A percentile compares a stretch with the other conserved stretches of the same genome.
Evolutionary conservation across 2,797 vertebrate genomes (phyloP).

Genomic region (Melanotaenia parkinsoni): DNA sequence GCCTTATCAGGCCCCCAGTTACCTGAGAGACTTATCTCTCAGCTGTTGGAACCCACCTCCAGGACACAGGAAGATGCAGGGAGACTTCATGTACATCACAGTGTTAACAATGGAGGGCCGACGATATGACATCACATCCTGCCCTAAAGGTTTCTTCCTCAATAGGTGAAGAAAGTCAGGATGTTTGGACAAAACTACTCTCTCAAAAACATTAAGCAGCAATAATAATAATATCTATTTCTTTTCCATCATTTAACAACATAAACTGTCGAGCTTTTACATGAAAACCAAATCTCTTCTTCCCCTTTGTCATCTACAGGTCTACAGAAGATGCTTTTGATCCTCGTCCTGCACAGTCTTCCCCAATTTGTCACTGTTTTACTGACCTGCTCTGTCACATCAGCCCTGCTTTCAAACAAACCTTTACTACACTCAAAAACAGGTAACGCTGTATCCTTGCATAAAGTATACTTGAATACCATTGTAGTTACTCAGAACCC

Average conservation of each 20-base stretch:
- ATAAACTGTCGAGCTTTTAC: not conserved
- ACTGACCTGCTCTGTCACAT: conserved; percentile 84
- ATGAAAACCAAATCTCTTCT: not conserved
- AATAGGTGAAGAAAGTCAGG: conserved; percentile 74
- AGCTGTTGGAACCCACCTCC: conserved; percentile 89
- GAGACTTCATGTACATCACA: conserved; percentile 85
- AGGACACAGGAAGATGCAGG: conserved; percentile 85
- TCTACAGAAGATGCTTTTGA: conserved; percentile 83
- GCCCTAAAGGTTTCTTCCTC: conserved; percentile 84
- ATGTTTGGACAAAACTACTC: not conserved
- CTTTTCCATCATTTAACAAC: not conserved
- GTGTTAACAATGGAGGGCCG: conserved; percentile 80
- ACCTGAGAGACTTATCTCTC: conserved; percentile 82
- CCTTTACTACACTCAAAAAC: conserved; percentile 72
- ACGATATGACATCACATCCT: conserved; percentile 83
- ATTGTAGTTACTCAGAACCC: not conserved
- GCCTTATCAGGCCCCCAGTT: conserved; percentile 72
- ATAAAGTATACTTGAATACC: not conserved
- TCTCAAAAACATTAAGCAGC: not conserved
- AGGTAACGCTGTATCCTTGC: conserved; percentile 62
- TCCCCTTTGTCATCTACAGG: conserved; percentile 55
- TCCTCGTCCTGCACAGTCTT: conserved; percentile 79
- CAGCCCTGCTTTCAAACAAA: conserved; percentile 83
- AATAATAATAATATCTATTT: not conserved
- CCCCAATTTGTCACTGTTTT: conserved; percentile 82